A percentile compares a stretch with the other conserved stretches of the same genome.
Conservation (phyloP, 2,888 invertebrate genomes). For the Netelia virgata region DNA sequence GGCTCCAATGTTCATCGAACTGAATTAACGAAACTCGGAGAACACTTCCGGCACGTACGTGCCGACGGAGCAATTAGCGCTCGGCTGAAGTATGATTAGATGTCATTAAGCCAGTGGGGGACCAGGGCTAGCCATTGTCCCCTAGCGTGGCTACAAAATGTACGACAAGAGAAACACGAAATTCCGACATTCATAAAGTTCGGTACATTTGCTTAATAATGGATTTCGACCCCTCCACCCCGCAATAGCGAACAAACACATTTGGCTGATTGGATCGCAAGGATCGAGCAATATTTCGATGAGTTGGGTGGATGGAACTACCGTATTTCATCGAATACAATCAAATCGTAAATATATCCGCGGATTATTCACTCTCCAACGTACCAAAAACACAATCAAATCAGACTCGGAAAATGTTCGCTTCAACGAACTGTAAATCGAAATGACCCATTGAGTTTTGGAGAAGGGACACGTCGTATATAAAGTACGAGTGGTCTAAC, state of each 20-base stretch:
- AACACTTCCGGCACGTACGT: slow-evolving; percentile 55
- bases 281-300: slow-evolving; percentile 10
- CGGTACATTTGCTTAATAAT: slow-evolving; percentile 2
- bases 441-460: background rate
- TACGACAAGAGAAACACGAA: slow-evolving; percentile 5
- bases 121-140: slow-evolving; percentile 55
- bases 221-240: slow-evolving; percentile 5
- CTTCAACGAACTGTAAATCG: slow-evolving; percentile 6
- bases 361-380: background rate
- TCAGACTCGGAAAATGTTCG: background rate
- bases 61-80: slow-evolving; percentile 69
- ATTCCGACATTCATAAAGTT: slow-evolving; percentile 41
- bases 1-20: slow-evolving; percentile 49
- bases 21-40: slow-evolving; percentile 46
- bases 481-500: slow-evolving; percentile 11
- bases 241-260: slow-evolving; percentile 24
- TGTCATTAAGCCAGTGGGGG: slow-evolving; percentile 65
- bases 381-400: slow-evolving; percentile 28
- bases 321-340: slow-evolving; percentile 18
- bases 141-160: slow-evolving; percentile 9
- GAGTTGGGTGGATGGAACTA: background rate
- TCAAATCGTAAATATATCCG: slow-evolving; percentile 22
- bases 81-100: slow-evolving; percentile 72
- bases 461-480: slow-evolving; percentile 3
- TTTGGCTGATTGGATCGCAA: slow-evolving; percentile 47